These are phyloP conservation scores for Protomyctophum bolini DNA, from an alignment of 2,113 vertebrate species.

Conservation along the genomic window DNA sequence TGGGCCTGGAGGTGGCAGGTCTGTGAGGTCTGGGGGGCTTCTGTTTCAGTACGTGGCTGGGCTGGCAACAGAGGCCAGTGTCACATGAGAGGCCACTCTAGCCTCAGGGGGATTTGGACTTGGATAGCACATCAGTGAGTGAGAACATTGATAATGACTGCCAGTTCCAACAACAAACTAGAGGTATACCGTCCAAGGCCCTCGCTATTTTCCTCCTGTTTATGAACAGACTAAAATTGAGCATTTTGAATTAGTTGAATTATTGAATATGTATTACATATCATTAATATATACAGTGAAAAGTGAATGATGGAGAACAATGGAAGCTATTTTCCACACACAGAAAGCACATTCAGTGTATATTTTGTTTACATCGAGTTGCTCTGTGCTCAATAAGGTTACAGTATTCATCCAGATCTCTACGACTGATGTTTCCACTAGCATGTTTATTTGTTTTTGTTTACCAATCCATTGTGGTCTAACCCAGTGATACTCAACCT, in stretches of 20 bases:
- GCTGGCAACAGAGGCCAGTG: background rate
- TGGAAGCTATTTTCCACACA: background rate
- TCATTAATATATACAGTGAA: background rate
- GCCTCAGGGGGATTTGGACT: slow-evolving; percentile 9
- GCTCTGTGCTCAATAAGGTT: background rate
- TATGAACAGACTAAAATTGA: background rate
- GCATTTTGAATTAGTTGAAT: background rate
- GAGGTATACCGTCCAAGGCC: background rate
- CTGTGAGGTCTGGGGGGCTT: slow-evolving; percentile 24
- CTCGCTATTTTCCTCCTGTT: background rate
- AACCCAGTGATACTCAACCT: too few relatives aligned
- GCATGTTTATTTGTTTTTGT: background rate
- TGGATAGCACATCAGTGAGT: slow-evolving; percentile 19
- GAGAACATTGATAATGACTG: background rate
- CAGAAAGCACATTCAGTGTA: too few relatives aligned
- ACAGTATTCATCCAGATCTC: background rate
- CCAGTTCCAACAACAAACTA: background rate
- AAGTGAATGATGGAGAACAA: background rate
- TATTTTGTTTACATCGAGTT: too few relatives aligned
- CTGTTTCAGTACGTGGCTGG: slow-evolving; percentile 13
- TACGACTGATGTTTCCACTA: background rate
- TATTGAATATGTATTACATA: background rate
- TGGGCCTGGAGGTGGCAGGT: slow-evolving; percentile 48
- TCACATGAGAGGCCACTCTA: background rate
- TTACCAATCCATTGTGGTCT: too few relatives aligned